phyloP scores from a whole-genome alignment of 2,113 vertebrate genomes.

The Chamaetylas fuelleborni region DNA sequence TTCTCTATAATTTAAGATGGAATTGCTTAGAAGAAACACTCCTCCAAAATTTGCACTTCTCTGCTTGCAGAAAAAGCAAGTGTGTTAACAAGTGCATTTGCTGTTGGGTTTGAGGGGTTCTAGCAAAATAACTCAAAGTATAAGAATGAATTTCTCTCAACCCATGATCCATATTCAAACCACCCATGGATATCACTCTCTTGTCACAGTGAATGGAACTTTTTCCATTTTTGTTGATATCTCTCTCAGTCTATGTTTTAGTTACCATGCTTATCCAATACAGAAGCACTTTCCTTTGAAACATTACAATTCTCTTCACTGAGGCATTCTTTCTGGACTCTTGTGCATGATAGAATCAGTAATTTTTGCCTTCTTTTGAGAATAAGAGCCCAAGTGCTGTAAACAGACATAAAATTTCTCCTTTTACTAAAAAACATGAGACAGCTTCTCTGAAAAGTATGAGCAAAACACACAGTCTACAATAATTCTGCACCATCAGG shows the following conservation, averaged over 20 bases:
- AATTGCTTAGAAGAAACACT: background rate
- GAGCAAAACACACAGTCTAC: background rate
- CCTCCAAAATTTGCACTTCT: background rate
- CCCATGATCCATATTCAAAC: background rate
- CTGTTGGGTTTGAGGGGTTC: background rate
- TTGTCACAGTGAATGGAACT: background rate
- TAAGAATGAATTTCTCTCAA: background rate
- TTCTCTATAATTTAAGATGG: background rate
- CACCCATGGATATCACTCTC: accelerated
- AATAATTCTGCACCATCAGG: background rate
- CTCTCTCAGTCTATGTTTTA: background rate
- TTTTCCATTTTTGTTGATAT: background rate
- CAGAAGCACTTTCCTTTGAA: background rate
- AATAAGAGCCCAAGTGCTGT: background rate
- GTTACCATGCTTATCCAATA: background rate
- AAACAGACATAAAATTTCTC: background rate
- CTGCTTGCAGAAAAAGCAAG: background rate
- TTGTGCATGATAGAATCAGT: background rate
- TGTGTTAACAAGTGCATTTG: background rate
- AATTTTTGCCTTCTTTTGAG: background rate
- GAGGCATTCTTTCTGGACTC: background rate
- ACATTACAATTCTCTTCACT: background rate
- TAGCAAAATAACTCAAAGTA: background rate
- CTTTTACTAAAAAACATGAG: background rate
- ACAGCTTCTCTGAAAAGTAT: background rate